Evolutionary conservation across 1,140 invertebrate genomes (phyloP), one percentile per base, ranked within the genome.

Genomic region (Pectinophora gossypiella): DNA sequence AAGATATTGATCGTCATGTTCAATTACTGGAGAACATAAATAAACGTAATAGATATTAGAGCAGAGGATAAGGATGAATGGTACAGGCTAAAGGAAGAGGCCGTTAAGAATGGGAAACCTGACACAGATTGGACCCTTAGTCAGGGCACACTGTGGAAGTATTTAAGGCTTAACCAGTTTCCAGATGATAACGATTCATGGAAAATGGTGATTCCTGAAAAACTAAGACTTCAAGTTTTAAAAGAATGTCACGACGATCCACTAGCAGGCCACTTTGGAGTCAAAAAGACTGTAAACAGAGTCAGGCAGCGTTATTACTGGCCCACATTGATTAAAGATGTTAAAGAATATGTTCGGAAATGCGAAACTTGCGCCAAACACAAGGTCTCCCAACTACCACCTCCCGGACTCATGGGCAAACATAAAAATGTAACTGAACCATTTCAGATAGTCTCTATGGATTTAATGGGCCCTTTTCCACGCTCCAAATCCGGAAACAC

Each of bases 321-420:
- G 46, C 46, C 46, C 10, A 16, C 46, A 4, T 15, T 48, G 6
- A 48, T 48, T 7, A 32, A 21, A 13, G 46, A 48, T 13, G 46
- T 32, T 13, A 48, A 48, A 32, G 16, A 23, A 15, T 32, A 48
- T 27, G 46, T 48, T 0, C 6, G 22, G 9, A 48, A 48, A 13
- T 48, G 46, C 22, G 46, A 48, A 7, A 32, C 13, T 3, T 48
- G 46, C n/a, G 46, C 46, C 3, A 48, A 13, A 1, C 46, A 48
- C 3, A 48, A 48, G 13, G 21, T 13, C 6, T 19, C 15, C 32
- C 46, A 48, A 48, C 7, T 27, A n/a, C 5, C n/a, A n/a, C 46
- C 21, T 4, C 5, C 2, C 3, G 46, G 46, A 1, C 22, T 13
- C 7, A 48, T 48, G 46, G 46, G 46, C 3, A 32, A 18, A 13